These are phyloP conservation scores for Aradophagus sp. DNA, from an alignment of 1,140 invertebrate species.

Conservation along the genomic window DNA sequence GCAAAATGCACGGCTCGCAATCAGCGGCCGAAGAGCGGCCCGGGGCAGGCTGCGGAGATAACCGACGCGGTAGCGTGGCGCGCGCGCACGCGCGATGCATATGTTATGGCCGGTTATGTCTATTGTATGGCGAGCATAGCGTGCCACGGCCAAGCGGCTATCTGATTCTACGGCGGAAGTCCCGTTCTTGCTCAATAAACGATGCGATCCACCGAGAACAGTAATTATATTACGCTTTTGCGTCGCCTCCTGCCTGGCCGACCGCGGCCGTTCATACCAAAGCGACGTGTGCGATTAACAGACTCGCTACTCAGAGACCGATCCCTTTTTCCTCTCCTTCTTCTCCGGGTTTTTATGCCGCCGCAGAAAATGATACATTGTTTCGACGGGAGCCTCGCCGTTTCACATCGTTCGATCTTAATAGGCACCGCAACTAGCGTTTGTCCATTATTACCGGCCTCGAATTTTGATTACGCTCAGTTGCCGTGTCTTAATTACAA, in stretches of 20 bases:
- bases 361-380: too few relatives aligned
- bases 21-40: conserved; percentile 19
- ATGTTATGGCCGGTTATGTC: conserved; percentile 46
- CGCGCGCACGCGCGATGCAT: conserved; percentile 45
- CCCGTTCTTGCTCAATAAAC: conserved; percentile 67
- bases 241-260: conserved; percentile 16
- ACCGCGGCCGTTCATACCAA: conserved; percentile 21
- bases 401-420: too few relatives aligned
- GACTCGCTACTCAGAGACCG: conserved; percentile 10
- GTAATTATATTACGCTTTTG: conserved; percentile 47
- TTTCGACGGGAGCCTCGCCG: too few relatives aligned
- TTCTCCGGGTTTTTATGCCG: too few relatives aligned
- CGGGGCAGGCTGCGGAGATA: conserved; percentile 29
- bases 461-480: too few relatives aligned
- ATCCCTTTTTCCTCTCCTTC: conserved; percentile 10
- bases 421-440: too few relatives aligned
- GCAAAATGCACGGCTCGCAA: conserved; percentile 17
- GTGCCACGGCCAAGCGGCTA: conserved; percentile 33
- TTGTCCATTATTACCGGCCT: too few relatives aligned
- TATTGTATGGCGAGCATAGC: conserved; percentile 34
- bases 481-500: too few relatives aligned
- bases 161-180: conserved; percentile 65
- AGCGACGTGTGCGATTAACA: conserved; percentile 19
- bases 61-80: conserved; percentile 32
- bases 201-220: conserved; percentile 59